phyloP scores from a whole-genome alignment of 2,113 vertebrate species.

The Grammomys dolichurus region DNA sequence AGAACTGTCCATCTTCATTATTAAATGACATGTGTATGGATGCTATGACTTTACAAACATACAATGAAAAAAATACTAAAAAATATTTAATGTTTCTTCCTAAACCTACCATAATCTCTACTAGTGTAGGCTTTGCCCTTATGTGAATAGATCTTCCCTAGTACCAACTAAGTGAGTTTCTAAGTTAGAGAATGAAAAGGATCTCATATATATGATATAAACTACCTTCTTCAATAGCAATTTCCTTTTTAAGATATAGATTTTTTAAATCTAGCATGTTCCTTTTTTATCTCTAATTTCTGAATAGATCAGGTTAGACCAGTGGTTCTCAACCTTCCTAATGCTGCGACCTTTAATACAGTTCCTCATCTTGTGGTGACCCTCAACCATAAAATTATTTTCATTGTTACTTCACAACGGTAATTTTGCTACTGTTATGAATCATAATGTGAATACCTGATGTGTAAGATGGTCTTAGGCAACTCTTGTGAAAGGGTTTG shows the following conservation, averaged over 20 bases:
- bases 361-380: not conserved
- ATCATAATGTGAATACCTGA: not conserved
- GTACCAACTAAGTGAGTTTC: not conserved
- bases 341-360: not conserved
- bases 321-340: not conserved
- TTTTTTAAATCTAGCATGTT: not conserved
- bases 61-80: not conserved
- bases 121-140: not conserved
- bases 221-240: not conserved
- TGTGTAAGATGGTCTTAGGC: not conserved
- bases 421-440: not conserved
- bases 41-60: not conserved
- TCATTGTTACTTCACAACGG: not conserved
- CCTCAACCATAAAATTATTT: not conserved
- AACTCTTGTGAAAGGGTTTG: not conserved
- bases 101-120: not conserved
- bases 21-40: not conserved
- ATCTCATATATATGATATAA: not conserved
- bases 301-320: slow-evolving; percentile 4
- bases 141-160: not conserved
- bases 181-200: too few species aligned
- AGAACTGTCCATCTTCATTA: not conserved
- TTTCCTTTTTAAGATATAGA: slow-evolving; percentile 17
- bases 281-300: slow-evolving; percentile 38
- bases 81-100: not conserved